phyloP scores from a whole-genome alignment of 2,113 vertebrate genomes.

The Silurus meridionalis region DNA sequence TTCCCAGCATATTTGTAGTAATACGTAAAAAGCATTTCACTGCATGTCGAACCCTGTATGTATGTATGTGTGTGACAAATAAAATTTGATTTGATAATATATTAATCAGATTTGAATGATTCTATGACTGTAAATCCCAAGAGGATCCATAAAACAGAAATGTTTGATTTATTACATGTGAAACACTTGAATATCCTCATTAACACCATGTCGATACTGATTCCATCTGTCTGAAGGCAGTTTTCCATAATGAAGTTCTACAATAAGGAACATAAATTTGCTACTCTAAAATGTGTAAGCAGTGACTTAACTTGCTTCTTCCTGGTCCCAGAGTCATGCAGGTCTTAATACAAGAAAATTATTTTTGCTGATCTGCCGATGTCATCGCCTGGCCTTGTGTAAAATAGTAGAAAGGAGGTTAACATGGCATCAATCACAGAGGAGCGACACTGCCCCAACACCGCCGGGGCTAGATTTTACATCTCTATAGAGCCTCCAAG shows the following conservation, averaged over 20 bases:
- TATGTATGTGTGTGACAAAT: no score
- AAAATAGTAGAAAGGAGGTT: background rate
- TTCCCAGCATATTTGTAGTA: background rate
- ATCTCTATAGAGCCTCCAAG: background rate
- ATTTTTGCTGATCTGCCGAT: background rate
- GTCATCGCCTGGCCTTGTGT: background rate
- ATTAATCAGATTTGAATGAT: background rate
- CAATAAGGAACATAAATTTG: background rate
- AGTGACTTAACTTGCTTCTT: background rate
- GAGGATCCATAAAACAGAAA: background rate
- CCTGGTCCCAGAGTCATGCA: background rate
- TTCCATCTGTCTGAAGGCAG: background rate
- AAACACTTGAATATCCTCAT: background rate
- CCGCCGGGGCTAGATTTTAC: background rate
- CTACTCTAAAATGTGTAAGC: no score
- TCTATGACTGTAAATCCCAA: background rate
- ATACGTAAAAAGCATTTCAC: background rate
- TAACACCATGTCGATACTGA: background rate
- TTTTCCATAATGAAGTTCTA: background rate
- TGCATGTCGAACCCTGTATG: no score
- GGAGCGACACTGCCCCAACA: background rate
- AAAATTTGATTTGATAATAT: no score
- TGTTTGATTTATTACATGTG: background rate
- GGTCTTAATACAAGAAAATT: background rate
- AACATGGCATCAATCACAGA: background rate